Evolutionary conservation across 2,797 vertebrate species (phyloP), one percentile per base, ranked within the genome.

Genomic region (Sciaenops ocellatus): DNA sequence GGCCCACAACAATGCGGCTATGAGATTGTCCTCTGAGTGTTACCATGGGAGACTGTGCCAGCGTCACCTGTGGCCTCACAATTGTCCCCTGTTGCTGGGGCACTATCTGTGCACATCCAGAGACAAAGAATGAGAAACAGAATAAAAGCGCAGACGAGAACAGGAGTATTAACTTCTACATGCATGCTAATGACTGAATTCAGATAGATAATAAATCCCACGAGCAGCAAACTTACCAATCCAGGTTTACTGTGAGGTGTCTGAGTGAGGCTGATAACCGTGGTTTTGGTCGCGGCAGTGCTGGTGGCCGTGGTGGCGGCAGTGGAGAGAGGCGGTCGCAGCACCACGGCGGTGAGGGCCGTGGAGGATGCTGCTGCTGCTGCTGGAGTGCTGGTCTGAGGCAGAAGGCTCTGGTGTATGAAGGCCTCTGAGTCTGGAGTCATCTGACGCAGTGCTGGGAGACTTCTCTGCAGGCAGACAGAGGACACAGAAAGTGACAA

Each of bases 351-450:
- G 0, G 96, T 96, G 26, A 97, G 95, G 0, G 97, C 94, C 0
- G 96, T 95, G 11, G 96, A 96, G 44, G 96, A 91, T 85, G 96
- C 92, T 0, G 86, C 6, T 41, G 96, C 88, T 73, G 93, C 30
- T 30, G 64, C 2, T 96, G 94, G 94, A 10, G 92, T 71, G 0
- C 95, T 95, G 59, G 95, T 93, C 87, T 82, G 95, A 85, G 96
- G 96, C 84, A 97, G 95, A 88, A 97, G 95, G 92, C 97, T 98
- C 94, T 98, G 97, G 90, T 98, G 97, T 92, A 98, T 97, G 92
- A 98, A 98, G 92, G 96, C 95, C 38, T 96, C 95, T 0, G 97
- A 95, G 93, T 98, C 97, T 1, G 97, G 96, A 73, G 97, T 98
- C 93, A 98, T 88, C 94, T 98, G 97, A 89, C 96, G 96, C 95